phyloP scores from a whole-genome alignment of 2,113 vertebrate species.

The Oriolus oriolus region DNA sequence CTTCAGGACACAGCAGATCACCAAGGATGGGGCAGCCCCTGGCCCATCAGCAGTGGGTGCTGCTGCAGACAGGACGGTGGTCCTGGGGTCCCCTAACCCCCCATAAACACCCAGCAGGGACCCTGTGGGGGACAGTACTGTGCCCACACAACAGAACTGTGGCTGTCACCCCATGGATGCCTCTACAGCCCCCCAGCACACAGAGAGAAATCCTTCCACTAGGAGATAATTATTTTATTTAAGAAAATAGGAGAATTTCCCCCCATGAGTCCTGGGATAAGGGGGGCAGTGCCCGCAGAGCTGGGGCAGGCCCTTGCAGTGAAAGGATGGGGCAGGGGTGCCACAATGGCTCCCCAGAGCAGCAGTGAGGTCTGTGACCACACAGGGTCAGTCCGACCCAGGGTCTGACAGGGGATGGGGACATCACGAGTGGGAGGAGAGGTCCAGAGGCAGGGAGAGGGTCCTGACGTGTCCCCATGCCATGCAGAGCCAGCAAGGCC shows the following conservation, averaged over 20 bases:
- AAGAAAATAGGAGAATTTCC: slow-evolving; percentile 24
- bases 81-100: neutral
- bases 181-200: neutral
- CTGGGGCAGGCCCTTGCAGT: neutral
- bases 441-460: neutral
- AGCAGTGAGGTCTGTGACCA: slow-evolving; percentile 9
- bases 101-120: neutral
- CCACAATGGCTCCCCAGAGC: neutral
- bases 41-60: neutral
- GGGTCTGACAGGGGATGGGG: neutral
- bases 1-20: neutral
- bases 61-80: neutral
- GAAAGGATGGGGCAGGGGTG: neutral
- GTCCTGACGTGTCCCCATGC: neutral
- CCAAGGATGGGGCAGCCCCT: neutral
- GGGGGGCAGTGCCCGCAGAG: neutral
- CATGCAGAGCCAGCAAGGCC: neutral
- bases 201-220: neutral
- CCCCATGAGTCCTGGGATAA: fast-evolving
- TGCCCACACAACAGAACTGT: fast-evolving
- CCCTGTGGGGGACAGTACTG: fast-evolving
- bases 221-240: slow-evolving; percentile 9
- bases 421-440: neutral
- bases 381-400: neutral
- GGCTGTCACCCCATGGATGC: fast-evolving